Conservation (phyloP, 2,113 vertebrate genomes). For the Cyanoliseus patagonus region DNA sequence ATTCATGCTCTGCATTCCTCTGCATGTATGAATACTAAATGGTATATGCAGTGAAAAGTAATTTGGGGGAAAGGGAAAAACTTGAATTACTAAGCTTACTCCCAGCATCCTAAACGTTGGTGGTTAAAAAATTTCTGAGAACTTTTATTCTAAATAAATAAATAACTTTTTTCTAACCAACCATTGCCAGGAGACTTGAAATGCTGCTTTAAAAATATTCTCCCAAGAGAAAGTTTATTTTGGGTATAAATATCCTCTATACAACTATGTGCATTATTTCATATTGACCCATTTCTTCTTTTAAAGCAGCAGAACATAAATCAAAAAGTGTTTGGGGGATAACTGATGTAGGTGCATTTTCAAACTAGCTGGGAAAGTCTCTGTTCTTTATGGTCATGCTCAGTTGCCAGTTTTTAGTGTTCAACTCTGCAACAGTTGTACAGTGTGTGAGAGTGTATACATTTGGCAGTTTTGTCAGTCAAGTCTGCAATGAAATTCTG, state of each 20-base stretch:
- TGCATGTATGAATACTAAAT: neutral
- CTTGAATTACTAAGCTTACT: neutral
- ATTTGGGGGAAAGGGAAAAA: neutral
- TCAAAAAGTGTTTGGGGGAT: constrained; percentile 49
- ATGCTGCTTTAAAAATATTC: constrained; percentile 67
- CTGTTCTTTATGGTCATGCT: constrained; percentile 25
- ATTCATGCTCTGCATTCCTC: neutral
- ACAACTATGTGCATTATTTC: constrained; percentile 70
- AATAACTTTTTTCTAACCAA: constrained; percentile 11
- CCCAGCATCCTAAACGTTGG: constrained; percentile 14
- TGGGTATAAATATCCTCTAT: constrained; percentile 68
- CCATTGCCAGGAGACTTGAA: constrained; percentile 54
- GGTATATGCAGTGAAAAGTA: neutral
- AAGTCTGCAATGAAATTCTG: neutral
- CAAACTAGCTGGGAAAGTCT: constrained; percentile 51
- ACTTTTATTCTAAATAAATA: constrained; percentile 63
- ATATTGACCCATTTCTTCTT: constrained; percentile 72
- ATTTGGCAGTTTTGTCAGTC: neutral
- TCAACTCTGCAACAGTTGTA: neutral
- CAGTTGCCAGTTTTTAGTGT: constrained; percentile 36
- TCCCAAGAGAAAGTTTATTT: constrained; percentile 73
- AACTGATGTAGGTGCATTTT: constrained; percentile 66
- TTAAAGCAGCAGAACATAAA: constrained; percentile 72
- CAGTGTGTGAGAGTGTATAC: neutral
- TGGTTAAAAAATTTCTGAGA: constrained; percentile 59